Conservation (phyloP, 2,113 vertebrate species). For the Sander vitreus region DNA sequence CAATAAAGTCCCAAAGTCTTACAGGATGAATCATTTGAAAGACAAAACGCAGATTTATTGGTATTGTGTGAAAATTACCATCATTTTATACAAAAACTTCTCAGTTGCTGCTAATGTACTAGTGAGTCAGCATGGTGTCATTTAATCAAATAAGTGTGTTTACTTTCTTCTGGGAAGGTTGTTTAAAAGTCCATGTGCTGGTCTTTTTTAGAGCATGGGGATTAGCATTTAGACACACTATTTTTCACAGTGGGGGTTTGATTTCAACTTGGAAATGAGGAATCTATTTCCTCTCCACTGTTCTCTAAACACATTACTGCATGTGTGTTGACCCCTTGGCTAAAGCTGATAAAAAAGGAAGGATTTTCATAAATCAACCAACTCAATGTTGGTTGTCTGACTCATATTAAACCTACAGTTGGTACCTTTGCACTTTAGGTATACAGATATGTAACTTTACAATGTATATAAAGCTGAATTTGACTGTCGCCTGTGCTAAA, state of each 20-base stretch:
- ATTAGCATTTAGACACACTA: slow-evolving; percentile 1
- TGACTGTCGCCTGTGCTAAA: background rate
- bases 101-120: background rate
- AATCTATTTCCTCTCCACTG: background rate
- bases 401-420: background rate
- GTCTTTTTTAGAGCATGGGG: background rate
- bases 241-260: background rate
- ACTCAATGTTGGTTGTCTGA: background rate
- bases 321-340: background rate
- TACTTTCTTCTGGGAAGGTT: background rate
- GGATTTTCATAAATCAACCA: background rate
- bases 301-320: background rate
- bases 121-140: background rate
- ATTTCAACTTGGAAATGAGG: background rate
- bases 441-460: background rate
- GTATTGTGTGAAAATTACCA: too few species aligned
- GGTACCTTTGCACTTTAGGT: background rate
- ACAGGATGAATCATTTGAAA: background rate
- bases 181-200: background rate
- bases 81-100: background rate
- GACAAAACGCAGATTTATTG: background rate
- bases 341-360: background rate
- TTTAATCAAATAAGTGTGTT: background rate
- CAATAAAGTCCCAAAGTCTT: background rate
- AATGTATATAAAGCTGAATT: background rate